A percentile compares a stretch with the other conserved stretches of the same genome.
Conservation (phyloP, 1,140 invertebrate genomes). For the Steinernema khuongi region DNA sequence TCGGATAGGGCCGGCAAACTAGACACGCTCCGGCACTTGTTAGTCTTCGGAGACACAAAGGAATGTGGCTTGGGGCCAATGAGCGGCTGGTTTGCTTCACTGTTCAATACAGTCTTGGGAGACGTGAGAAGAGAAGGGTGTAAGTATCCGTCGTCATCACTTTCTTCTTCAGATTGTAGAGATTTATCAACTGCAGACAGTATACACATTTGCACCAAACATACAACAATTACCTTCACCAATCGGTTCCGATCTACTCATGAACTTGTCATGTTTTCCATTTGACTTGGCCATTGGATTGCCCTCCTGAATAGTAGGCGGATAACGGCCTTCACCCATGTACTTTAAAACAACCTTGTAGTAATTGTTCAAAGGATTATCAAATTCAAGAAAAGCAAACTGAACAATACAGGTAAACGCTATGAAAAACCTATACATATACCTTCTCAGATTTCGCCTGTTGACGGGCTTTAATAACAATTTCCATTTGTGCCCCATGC, state of each 20-base stretch:
- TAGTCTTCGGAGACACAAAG: no score
- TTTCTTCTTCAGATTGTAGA: conserved; percentile 37
- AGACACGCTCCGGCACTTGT: no score
- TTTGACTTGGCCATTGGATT: conserved; percentile 21
- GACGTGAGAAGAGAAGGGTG: conserved; percentile 38
- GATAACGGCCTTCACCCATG: conserved; percentile 76
- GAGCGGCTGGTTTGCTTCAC: neutral
- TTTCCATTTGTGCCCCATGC: conserved; percentile 95
- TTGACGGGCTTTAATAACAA: conserved; percentile 93
- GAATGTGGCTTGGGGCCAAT: neutral
- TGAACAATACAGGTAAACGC: conserved; percentile 61
- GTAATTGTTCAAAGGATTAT: conserved; percentile 77
- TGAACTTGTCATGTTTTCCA: no score
- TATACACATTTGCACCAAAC: neutral
- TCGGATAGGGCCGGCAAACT: no score
- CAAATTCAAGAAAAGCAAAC: conserved; percentile 85
- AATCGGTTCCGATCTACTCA: conserved; percentile 29
- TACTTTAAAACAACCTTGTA: conserved; percentile 76
- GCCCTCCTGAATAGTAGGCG: conserved; percentile 46
- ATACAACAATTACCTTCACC: conserved; percentile 24
- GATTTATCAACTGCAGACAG: conserved; percentile 16
- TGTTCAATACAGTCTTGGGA: neutral
- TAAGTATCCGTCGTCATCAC: conserved; percentile 40
- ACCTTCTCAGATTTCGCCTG: neutral
- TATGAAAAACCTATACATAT: conserved; percentile 17